A percentile compares a stretch with the other conserved stretches of the same genome.
phyloP scores from a whole-genome alignment of 2,113 vertebrate genomes.

The Sinosuthora webbiana region DNA sequence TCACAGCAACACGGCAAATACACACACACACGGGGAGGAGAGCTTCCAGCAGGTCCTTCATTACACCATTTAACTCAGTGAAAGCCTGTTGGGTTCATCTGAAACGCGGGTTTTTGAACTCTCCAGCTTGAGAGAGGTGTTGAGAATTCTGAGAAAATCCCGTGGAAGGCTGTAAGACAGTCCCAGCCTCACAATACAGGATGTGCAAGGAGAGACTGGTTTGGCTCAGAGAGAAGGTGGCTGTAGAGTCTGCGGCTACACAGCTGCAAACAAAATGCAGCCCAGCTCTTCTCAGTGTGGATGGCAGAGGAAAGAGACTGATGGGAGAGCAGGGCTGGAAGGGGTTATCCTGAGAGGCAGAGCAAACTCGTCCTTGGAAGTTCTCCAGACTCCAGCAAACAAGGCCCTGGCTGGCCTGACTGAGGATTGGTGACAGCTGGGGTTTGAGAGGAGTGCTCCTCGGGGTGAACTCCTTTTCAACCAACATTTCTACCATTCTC shows the following conservation, averaged over 20 bases:
- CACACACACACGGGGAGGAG: background rate
- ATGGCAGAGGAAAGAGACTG: background rate
- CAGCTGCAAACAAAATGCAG: rapidly evolving
- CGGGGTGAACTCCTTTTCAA: background rate
- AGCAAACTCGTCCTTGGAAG: background rate
- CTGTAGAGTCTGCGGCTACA: background rate
- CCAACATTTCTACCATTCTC: background rate
- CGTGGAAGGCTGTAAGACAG: background rate
- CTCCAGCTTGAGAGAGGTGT: background rate
- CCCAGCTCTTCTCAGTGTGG: background rate
- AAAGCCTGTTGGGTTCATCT: background rate
- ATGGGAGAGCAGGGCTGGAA: background rate
- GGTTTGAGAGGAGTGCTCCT: background rate
- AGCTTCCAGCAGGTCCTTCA: background rate
- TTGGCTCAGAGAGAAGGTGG: background rate
- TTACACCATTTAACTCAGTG: background rate
- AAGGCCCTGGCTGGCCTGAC: background rate
- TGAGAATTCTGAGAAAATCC: background rate
- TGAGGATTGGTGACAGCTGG: background rate
- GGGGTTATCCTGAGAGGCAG: background rate
- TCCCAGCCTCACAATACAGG: rapidly evolving
- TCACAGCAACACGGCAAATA: background rate
- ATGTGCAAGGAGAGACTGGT: background rate
- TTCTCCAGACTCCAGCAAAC: background rate
- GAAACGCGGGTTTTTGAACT: background rate